phyloP scores from a whole-genome alignment of 2,888 invertebrate genomes.

The Stenurella melanura region DNA sequence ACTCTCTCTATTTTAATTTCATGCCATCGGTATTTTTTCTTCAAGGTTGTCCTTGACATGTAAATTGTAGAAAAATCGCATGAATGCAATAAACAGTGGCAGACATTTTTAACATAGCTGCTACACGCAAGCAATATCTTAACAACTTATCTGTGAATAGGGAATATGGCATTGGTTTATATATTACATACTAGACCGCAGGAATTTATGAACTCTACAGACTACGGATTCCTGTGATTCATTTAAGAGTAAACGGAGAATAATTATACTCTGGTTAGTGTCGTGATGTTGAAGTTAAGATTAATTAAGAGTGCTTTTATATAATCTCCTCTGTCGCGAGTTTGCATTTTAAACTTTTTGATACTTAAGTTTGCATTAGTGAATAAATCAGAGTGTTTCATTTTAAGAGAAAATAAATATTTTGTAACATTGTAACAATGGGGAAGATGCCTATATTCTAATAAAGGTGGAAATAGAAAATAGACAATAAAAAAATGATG shows the following conservation, averaged over 20 bases:
- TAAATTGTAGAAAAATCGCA: background rate
- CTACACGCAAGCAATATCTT: background rate
- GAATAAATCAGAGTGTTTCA: too few relatives aligned
- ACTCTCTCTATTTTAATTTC: background rate
- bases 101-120: background rate
- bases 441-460: too few relatives aligned
- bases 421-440: too few relatives aligned
- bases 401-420: too few relatives aligned
- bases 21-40: background rate
- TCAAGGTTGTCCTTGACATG: background rate
- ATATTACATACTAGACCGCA: background rate
- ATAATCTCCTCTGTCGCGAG: background rate
- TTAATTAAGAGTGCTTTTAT: background rate
- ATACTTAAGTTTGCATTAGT: too few relatives aligned
- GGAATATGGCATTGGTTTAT: slow-evolving; percentile 7
- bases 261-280: background rate
- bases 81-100: slow-evolving; percentile 3
- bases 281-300: background rate
- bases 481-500: too few relatives aligned
- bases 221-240: background rate
- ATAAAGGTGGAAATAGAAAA: too few relatives aligned
- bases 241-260: background rate
- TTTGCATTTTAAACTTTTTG: too few relatives aligned
- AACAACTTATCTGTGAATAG: slow-evolving; percentile 1
- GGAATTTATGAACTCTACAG: slow-evolving; percentile 1